Conservation (phyloP, 2,113 vertebrate genomes). For the Thamnaconus septentrionalis region DNA sequence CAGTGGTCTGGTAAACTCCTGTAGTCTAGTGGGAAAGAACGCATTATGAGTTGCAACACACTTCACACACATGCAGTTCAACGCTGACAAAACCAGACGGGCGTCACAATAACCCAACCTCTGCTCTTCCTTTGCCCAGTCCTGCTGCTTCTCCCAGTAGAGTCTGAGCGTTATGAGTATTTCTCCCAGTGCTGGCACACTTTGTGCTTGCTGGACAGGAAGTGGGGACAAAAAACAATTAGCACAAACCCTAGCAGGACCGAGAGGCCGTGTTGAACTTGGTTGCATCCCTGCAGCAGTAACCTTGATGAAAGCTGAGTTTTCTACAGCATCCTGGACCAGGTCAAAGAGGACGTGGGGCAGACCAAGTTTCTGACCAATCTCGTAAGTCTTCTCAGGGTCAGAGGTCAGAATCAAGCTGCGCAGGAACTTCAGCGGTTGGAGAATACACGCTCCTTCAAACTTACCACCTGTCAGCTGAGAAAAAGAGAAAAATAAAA, state of each 20-base stretch:
- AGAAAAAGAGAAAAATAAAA: neutral
- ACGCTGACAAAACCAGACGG: neutral
- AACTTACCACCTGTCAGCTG: slow-evolving; percentile 79
- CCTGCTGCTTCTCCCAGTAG: slow-evolving; percentile 63
- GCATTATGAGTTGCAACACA: neutral
- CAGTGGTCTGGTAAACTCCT: slow-evolving; percentile 66
- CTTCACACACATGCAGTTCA: too few relatives aligned
- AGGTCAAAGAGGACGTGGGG: slow-evolving; percentile 78
- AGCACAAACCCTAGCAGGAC: neutral
- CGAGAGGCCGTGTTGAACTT: neutral
- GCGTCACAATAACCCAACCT: slow-evolving; percentile 50
- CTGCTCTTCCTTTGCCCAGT: slow-evolving; percentile 53
- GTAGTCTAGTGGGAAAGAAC: slow-evolving; percentile 53
- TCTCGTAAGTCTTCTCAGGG: slow-evolving; percentile 51
- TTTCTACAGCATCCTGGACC: slow-evolving; percentile 74
- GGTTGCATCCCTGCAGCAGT: neutral
- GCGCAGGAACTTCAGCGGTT: slow-evolving; percentile 74
- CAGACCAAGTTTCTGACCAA: slow-evolving; percentile 76
- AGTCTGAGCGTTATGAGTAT: slow-evolving; percentile 61
- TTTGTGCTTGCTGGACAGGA: slow-evolving; percentile 51
- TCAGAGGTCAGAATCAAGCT: slow-evolving; percentile 78
- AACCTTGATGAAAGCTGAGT: slow-evolving; percentile 75
- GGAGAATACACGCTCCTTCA: slow-evolving; percentile 75
- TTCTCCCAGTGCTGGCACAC: slow-evolving; percentile 54
- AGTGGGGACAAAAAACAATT: neutral